Conservation (phyloP, 2,888 invertebrate species). For the Apoda limacodes region DNA sequence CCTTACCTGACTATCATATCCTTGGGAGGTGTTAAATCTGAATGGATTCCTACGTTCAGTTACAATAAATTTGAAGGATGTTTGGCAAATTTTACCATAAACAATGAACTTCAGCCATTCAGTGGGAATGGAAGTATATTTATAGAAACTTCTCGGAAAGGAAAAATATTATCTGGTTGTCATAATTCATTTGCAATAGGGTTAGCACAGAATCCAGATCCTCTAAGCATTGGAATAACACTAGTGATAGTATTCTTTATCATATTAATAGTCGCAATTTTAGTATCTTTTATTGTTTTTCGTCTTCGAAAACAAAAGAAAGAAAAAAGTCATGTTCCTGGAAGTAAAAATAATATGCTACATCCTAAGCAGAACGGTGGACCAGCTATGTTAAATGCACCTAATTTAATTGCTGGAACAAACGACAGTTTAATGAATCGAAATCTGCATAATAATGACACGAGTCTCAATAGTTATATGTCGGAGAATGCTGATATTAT, state of each 20-base stretch:
- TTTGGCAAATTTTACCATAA: conserved; percentile 88
- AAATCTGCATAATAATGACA: conserved; percentile 77
- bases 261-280: conserved; percentile 87
- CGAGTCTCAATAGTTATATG: conserved; percentile 77
- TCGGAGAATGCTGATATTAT: conserved; percentile 80
- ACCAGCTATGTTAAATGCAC: conserved; percentile 75
- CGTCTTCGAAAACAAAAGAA: conserved; percentile 88
- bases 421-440: conserved; percentile 77
- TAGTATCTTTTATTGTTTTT: conserved; percentile 93
- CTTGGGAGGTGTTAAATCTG: conserved; percentile 80
- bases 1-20: conserved; percentile 86
- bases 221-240: conserved; percentile 92
- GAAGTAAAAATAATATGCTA: conserved; percentile 75
- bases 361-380: conserved; percentile 84
- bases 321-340: conserved; percentile 79
- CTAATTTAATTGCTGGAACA: conserved; percentile 75
- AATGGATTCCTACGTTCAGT: conserved; percentile 65
- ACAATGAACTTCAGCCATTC: conserved; percentile 90
- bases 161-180: conserved; percentile 82
- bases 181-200: conserved; percentile 81
- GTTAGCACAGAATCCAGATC: conserved; percentile 83
- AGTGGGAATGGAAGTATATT: conserved; percentile 89
- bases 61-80: conserved; percentile 88
- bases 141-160: conserved; percentile 74
- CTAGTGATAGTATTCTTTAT: conserved; percentile 95